A percentile compares a stretch with the other conserved stretches of the same genome.
Conservation (phyloP, 2,888 invertebrate genomes). For the Lutraria lutraria region DNA sequence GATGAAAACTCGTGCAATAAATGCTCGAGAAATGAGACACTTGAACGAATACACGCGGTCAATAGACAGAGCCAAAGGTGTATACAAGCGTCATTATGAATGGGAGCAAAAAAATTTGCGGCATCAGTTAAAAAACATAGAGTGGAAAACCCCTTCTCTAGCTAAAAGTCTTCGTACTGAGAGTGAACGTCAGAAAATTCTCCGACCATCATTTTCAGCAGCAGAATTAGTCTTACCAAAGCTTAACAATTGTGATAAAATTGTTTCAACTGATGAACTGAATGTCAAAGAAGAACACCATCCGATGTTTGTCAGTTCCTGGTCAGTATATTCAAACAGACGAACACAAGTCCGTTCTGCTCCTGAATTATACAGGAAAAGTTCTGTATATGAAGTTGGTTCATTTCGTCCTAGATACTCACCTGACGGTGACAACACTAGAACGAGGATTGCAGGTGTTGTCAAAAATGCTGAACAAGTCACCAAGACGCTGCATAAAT, state of each 20-base stretch:
- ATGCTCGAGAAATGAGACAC: conserved; percentile 75
- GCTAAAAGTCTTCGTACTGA: conserved; percentile 60
- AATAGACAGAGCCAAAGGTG: conserved; percentile 70
- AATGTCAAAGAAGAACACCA: neutral
- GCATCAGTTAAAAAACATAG: conserved; percentile 64
- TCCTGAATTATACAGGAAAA: neutral
- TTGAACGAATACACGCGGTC: conserved; percentile 66
- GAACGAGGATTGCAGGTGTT: conserved; percentile 30
- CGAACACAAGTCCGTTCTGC: conserved; percentile 4
- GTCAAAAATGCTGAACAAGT: conserved; percentile 62
- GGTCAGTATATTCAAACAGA: conserved; percentile 57
- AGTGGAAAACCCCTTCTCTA: conserved; percentile 70
- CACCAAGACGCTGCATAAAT: conserved; percentile 66
- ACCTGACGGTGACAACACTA: neutral
- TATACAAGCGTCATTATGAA: conserved; percentile 67
- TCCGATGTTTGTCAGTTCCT: conserved; percentile 42
- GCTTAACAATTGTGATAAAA: neutral
- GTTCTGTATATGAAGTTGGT: neutral
- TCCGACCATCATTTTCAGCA: neutral
- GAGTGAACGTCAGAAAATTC: conserved; percentile 41
- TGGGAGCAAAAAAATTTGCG: conserved; percentile 69
- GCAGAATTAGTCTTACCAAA: conserved; percentile 11
- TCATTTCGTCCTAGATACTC: neutral
- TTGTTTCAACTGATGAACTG: neutral
- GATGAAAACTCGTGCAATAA: conserved; percentile 75